Conservation (phyloP, 2,113 vertebrate genomes). For the Brachionichthys hirsutus region DNA sequence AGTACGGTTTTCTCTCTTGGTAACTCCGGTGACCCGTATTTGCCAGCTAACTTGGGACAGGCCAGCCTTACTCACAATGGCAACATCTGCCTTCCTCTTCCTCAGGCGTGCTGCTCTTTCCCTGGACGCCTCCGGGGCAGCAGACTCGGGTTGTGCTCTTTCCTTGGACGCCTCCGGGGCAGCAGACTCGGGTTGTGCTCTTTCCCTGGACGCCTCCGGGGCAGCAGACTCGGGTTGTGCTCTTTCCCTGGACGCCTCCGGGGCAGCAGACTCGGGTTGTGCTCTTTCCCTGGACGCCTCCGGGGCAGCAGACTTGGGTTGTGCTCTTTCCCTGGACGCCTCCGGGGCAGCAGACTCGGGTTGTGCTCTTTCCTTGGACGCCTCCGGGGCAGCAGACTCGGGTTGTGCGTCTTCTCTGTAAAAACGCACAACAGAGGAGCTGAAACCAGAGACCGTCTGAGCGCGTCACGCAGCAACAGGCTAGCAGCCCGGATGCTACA, state of each 20-base stretch:
- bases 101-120: conserved; percentile 75
- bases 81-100: conserved; percentile 95
- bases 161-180: too few species aligned
- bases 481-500: conserved; percentile 52
- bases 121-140: conserved; percentile 56
- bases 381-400: conserved; percentile 58
- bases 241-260: conserved; percentile 74
- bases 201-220: too few species aligned
- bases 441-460: too few species aligned
- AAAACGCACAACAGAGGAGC: neutral
- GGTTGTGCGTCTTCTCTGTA: conserved; percentile 71
- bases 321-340: conserved; percentile 49
- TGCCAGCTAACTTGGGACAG: neutral
- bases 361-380: conserved; percentile 50
- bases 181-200: conserved; percentile 67
- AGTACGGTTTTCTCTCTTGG: too few species aligned
- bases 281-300: conserved; percentile 59
- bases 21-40: neutral
- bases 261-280: conserved; percentile 66
- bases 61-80: conserved; percentile 81
- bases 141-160: conserved; percentile 65
- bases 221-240: conserved; percentile 66
- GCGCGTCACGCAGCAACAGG: conserved; percentile 35
- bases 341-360: conserved; percentile 64
- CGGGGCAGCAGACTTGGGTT: conserved; percentile 52